Base-by-base conservation (phyloP, 2,113 vertebrate species). In the Xenus cinereus region DNA sequence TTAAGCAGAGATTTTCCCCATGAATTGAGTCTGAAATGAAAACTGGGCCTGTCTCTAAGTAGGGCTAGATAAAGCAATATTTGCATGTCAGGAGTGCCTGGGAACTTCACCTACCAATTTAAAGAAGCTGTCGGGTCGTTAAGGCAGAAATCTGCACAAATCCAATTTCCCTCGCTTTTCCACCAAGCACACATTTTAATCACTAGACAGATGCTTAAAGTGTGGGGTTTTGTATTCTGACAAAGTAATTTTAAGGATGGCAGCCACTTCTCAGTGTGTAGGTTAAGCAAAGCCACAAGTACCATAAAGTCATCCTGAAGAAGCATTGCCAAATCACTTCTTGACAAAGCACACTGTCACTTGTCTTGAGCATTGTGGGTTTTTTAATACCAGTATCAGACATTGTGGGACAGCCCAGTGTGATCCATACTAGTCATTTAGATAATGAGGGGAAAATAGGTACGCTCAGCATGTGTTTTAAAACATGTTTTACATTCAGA, bases 251-350 rank as follows among this genome's bases (percentile, higher is more conserved):
- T 67, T 57, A 93, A 95, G 89, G 69, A 76, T 32, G 14, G 37
- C 0, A 0, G 75, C 67, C 41, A 35, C 84, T 66, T 89, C 71
- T 69, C 28, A 27, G 30, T 0, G 9, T 10, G 10, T n/a, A 76
- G 66, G 62, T 77, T 57, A 87, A 92, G n/a, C 53, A 92, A 91
- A 95, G 77, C 81, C 63, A 54, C 80, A 80, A 71, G 53, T 30
- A 30, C 50, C 67, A 87, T 19, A 30, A 72, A 93, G 69, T 50
- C 69, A 87, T 73, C 84, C 41, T 51, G 66, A 66, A 72, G 48
- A 73, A 80, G 48, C 23, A 54, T 33, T 80, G n/a, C 74, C 75
- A 72, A 62, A 79, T 73, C 62, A 50, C 28, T 23, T 71, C 83
- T 33, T 20, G 23, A 63, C 74, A 82, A 64, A 73, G 53, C 37